Evolutionary conservation across 2,888 invertebrate species (phyloP), one percentile per base, ranked within the genome.

Genomic region (Pedicia rivosa): DNA sequence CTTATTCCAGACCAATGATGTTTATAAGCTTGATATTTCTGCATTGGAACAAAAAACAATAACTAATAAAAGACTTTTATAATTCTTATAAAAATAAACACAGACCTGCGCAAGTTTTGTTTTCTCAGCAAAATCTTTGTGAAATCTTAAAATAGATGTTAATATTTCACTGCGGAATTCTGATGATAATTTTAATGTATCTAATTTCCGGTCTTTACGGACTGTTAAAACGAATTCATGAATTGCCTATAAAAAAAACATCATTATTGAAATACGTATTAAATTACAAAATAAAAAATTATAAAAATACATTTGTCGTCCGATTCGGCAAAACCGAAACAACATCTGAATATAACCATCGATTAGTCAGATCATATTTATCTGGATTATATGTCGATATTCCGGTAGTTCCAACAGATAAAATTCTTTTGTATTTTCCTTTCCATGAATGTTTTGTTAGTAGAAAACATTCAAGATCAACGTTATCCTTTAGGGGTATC

Each of bases 371-470:
- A 55, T 90, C 90, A 50, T 87, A 65, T 46, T 72, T 79, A 43
- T 68, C 72, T n/a, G 88, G 95, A 64, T 95, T 95, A 63, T 97
- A 97, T 2, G 98, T 98, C 32, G 95, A 90, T 49, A 98, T 84
- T 22, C 94, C 95, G 56, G 78, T 74, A 27, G 90, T 84, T 37
- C 97, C 97, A 53, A 98, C 78, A 7, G 97, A 91, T 58, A 99
- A 88, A 52, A 98, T 87, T 49, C 98, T 71, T 62, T 92, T 94
- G 65, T 98, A 98, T 81, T 88, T 95, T 59, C 97, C 98, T 63
- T 92, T 95, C 97, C 97, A 98, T 17, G 86, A 91, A 62, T 94
- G 92, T 65, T 98, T 98, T 24, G 87, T 92, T 55, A 95, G 92
- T 55, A 90, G 76, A 66, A 90, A 98, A 57, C 95, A 94, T 47